Conservation (phyloP, 64 coral and sea anemone genomes). For the Hydrozoanthus tunicans region DNA sequence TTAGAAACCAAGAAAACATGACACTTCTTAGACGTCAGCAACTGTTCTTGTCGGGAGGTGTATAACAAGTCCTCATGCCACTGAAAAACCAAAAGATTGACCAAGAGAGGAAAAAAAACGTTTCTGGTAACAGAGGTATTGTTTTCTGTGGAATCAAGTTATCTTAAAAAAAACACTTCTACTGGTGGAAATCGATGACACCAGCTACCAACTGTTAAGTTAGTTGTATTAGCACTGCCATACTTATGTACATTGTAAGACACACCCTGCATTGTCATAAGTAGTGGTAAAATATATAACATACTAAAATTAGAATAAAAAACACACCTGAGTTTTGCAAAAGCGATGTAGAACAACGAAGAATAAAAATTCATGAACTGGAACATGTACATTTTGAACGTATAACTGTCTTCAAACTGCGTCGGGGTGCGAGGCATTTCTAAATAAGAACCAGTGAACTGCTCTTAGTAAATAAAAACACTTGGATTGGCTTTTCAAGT, state of each 20-base stretch:
- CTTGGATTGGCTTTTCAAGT: not conserved
- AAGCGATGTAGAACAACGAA: slow-evolving; percentile 96
- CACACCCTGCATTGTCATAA: not conserved
- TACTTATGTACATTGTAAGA: not conserved
- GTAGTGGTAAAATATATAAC: no score
- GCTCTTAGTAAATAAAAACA: not conserved
- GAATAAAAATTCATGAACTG: slow-evolving; percentile 99
- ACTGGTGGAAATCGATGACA: no score
- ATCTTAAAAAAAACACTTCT: no score
- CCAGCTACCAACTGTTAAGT: no score
- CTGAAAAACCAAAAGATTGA: no score
- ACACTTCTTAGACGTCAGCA: no score
- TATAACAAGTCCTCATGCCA: no score
- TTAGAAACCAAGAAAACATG: no score
- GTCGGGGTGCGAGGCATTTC: slow-evolving; percentile 97
- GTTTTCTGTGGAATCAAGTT: no score
- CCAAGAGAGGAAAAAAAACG: no score
- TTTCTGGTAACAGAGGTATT: no score
- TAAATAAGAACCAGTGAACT: not conserved
- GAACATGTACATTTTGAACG: slow-evolving; percentile 99
- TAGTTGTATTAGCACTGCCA: not conserved
- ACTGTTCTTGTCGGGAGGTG: no score
- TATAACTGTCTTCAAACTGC: slow-evolving; percentile 85
- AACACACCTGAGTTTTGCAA: slow-evolving; percentile 88
- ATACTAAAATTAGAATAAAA: not conserved